phyloP scores from a whole-genome alignment of 2,113 vertebrate species.

The Halichoerus grypus region DNA sequence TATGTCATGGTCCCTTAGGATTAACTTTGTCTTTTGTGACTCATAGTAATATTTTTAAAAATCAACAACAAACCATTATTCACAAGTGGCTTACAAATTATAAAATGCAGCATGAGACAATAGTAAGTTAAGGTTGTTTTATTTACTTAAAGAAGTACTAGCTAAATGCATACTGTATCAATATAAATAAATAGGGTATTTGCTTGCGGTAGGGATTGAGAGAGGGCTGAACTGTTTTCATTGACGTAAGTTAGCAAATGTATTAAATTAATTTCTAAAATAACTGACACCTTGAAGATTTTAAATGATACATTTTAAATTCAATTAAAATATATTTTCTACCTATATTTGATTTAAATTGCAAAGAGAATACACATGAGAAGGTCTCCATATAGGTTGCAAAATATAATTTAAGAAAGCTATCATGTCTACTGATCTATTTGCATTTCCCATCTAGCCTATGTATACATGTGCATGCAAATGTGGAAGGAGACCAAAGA shows the following conservation, averaged over 20 bases:
- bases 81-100: neutral
- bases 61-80: slow-evolving; percentile 23
- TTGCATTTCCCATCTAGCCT: slow-evolving; percentile 76
- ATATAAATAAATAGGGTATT: slow-evolving; percentile 34
- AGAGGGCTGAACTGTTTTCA: neutral
- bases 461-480: slow-evolving; percentile 64
- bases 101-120: neutral
- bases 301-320: slow-evolving; percentile 75
- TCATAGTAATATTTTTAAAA: slow-evolving; percentile 66
- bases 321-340: slow-evolving; percentile 77
- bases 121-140: neutral
- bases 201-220: neutral
- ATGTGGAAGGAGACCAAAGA: slow-evolving; percentile 35
- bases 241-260: slow-evolving; percentile 23
- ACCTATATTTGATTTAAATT: slow-evolving; percentile 79
- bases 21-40: slow-evolving; percentile 71
- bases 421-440: slow-evolving; percentile 59
- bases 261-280: slow-evolving; percentile 71
- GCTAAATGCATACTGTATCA: slow-evolving; percentile 14
- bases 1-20: slow-evolving; percentile 65
- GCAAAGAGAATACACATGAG: slow-evolving; percentile 70
- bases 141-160: slow-evolving; percentile 53
- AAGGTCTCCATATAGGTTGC: slow-evolving; percentile 64
- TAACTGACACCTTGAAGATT: slow-evolving; percentile 74
- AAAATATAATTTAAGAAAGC: slow-evolving; percentile 79